Base-by-base conservation (phyloP, 2,113 vertebrate genomes). In the Regulus satrapa region DNA sequence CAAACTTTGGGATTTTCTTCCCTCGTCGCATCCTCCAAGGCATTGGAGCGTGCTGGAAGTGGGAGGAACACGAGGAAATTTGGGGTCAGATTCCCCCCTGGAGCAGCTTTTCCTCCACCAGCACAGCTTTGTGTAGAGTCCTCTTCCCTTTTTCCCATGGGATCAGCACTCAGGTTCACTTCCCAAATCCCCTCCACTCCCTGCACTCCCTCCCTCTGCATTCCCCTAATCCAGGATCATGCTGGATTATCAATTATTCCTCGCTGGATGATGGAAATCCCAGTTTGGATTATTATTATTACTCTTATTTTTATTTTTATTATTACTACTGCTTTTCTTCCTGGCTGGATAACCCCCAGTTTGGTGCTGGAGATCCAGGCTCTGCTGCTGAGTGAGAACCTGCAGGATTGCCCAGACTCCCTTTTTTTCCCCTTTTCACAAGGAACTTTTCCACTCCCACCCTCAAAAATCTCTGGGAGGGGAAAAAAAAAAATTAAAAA, bases 311-410 rank as follows among this genome's bases (percentile, higher is more conserved):
- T n/a, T n/a, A n/a, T n/a, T n/a, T n/a, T n/a, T n/a, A n/a, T n/a
- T n/a, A n/a, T n/a, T n/a, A n/a, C n/a, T n/a, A n/a, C n/a, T n/a
- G n/a, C n/a, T n/a, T n/a, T n/a, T n/a, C n/a, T n/a, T 73, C 41
- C 26, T 46, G 21, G 0, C 61, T 58, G 66, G 36, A 19, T 18
- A 0, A 28, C 8, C 2, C 59, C 73, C 2, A 1, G 0, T 34
- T 7, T 51, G 46, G 52, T 45, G 40, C 58, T 46, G 34, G 12
- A 64, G 10, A 48, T 64, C 49, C 49, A 29, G 29, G 26, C 64
- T 49, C 14, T 94, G 84, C 80, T 48, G 54, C 91, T 20, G 45
- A 25, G 1, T 5, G 2, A 13, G 20, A 52, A 20, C 69, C 73
- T 12, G 5, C 76, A 81, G 75, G 14, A 46, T 32, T 40, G 18